Conservation (phyloP, 2,113 vertebrate species). For the Pelmatolapia mariae region DNA sequence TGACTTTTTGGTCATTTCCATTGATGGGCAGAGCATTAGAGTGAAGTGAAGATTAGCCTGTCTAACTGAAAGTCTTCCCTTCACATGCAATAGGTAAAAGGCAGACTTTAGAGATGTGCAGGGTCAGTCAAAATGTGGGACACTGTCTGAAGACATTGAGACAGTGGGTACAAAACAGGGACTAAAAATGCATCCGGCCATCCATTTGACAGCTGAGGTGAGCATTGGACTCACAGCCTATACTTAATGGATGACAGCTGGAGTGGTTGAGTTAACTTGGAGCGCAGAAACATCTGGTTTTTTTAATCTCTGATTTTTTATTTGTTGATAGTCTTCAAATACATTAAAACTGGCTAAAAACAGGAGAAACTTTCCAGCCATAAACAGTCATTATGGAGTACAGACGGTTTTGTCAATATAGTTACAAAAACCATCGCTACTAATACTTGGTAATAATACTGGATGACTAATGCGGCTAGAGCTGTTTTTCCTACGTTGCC, state of each 20-base stretch:
- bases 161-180: neutral
- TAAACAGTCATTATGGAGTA: neutral
- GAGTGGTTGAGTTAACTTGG: neutral
- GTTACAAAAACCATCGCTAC: neutral
- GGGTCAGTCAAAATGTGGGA: neutral
- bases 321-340: neutral
- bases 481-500: neutral
- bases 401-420: neutral
- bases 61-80: neutral
- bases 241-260: neutral
- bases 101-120: neutral
- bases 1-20: neutral
- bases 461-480: neutral
- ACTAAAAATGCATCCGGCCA: neutral
- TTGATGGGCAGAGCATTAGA: neutral
- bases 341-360: neutral
- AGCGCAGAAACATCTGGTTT: neutral
- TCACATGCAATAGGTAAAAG: neutral
- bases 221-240: neutral
- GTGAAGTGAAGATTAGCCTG: too few relatives aligned
- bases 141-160: neutral
- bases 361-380: neutral
- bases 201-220: neutral
- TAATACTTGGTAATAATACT: neutral
- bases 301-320: neutral